These are phyloP conservation scores for Anhinga anhinga DNA, from an alignment of 2,113 vertebrate species.

Conservation along the genomic window DNA sequence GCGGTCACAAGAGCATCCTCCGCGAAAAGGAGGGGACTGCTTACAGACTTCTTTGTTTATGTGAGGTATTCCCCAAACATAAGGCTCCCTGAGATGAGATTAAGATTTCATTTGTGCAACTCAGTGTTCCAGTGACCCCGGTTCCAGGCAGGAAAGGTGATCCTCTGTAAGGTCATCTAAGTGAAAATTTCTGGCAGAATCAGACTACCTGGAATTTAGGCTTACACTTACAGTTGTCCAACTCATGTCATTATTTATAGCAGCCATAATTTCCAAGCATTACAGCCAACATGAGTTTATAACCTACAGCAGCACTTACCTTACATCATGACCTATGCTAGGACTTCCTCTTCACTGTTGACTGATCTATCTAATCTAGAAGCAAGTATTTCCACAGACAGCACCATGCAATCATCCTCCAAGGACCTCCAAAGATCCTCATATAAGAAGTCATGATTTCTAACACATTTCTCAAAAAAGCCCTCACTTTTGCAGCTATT, in stretches of 20 bases:
- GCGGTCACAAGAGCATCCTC: background rate
- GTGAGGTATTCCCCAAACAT: background rate
- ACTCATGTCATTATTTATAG: background rate
- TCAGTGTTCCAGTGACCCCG: background rate
- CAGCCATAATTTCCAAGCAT: background rate
- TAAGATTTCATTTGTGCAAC: background rate
- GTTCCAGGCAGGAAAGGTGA: background rate
- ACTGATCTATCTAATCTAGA: background rate
- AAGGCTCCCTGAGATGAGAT: background rate
- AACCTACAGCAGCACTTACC: background rate
- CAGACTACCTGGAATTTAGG: background rate
- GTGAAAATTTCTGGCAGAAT: background rate
- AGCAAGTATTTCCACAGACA: background rate
- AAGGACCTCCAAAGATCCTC: background rate
- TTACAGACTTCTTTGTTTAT: background rate
- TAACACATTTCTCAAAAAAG: background rate
- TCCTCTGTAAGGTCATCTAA: background rate
- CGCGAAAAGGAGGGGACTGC: background rate
- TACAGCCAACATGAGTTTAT: background rate
- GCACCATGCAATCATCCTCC: background rate
- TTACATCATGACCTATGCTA: background rate
- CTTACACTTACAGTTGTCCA: background rate
- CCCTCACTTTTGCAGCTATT: background rate
- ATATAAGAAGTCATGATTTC: background rate
- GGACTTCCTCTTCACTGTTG: background rate